Evolutionary conservation across 2,797 vertebrate species (phyloP), one percentile per base, ranked within the genome.

Genomic region (Schizopygopsis malacanthus): DNA sequence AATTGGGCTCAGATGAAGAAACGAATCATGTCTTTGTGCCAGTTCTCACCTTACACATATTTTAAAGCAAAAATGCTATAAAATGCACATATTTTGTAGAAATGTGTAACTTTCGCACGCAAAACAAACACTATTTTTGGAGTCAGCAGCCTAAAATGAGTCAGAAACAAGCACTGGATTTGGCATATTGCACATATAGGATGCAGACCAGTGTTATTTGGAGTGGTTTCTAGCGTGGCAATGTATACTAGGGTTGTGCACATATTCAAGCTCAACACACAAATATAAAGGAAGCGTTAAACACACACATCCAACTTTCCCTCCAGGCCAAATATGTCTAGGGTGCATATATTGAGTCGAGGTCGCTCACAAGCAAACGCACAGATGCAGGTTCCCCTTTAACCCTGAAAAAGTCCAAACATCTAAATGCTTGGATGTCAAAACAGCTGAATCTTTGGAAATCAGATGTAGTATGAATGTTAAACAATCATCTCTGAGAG

Each of bases 401-500:
- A 52, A 81, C 65, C 65, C 28, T 41, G 45, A 39, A 81, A 81
- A 54, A 54, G 63, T 81, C 79, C 54, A 54, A 41, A 50, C 45
- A 81, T 80, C 43, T 33, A 47, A 63, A 80, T 37, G 18, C 61
- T 41, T 43, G 18, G 0, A 65, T 65, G 61, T 63, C 77, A 63
- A 22, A 79, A 47, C 76, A 61, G 52, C 7, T 39, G 20, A 65
- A 70, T 37, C 47, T 70, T 69, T 69, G 16, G 54, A 43, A 15
- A 50, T 73, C 6, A 15, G 43, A 79, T 79, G 20, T 45, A 65
- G 15, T 18, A 47, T 47, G 77, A 33, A 33, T 33, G 28, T 79
- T 33, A 82, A 78, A 76, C 39, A 39, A 39, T 50, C 69, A 85
- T 75, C 56, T 72, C 65, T 84, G 67, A 87, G 78, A 87, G 79